A percentile compares a stretch with the other conserved stretches of the same genome.
These are phyloP conservation scores for Metacarcinus magister DNA, from an alignment of 2,888 invertebrate genomes.

Conservation along the genomic window DNA sequence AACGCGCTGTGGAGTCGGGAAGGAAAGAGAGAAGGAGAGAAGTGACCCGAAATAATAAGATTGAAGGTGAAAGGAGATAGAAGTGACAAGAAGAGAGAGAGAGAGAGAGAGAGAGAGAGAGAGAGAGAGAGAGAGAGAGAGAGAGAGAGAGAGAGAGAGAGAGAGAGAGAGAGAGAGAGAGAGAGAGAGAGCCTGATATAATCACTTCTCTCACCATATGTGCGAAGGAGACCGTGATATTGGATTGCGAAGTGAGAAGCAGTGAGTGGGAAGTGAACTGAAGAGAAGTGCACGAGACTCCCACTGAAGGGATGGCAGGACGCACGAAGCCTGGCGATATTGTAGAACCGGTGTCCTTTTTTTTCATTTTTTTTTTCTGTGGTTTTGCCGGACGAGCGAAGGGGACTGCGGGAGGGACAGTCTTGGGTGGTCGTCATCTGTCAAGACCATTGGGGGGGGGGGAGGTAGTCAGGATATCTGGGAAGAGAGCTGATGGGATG, in stretches of 20 bases:
- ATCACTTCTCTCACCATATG: background rate
- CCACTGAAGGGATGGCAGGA: background rate
- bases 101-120: constrained; percentile 48
- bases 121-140: constrained; percentile 31
- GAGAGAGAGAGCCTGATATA: background rate
- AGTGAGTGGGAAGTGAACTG: background rate
- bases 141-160: background rate
- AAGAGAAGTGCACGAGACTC: background rate
- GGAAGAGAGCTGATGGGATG: background rate
- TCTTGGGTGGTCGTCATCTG: constrained; percentile 34
- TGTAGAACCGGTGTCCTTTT: background rate
- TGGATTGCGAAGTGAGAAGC: background rate
- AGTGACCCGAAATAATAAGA: constrained; percentile 37
- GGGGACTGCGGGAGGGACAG: background rate
- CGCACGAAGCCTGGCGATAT: background rate
- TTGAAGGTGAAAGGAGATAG: background rate
- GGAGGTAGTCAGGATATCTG: too few relatives aligned
- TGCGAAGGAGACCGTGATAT: background rate
- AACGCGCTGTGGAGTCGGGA: background rate
- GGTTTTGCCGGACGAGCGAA: background rate
- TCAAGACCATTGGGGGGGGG: background rate
- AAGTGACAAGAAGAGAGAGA: constrained; percentile 8
- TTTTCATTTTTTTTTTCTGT: background rate
- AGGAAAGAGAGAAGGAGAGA: constrained; percentile 43
- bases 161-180: background rate